Evolutionary conservation across 2,797 vertebrate species (phyloP).

Genomic region (Sebastiscus tertius): DNA sequence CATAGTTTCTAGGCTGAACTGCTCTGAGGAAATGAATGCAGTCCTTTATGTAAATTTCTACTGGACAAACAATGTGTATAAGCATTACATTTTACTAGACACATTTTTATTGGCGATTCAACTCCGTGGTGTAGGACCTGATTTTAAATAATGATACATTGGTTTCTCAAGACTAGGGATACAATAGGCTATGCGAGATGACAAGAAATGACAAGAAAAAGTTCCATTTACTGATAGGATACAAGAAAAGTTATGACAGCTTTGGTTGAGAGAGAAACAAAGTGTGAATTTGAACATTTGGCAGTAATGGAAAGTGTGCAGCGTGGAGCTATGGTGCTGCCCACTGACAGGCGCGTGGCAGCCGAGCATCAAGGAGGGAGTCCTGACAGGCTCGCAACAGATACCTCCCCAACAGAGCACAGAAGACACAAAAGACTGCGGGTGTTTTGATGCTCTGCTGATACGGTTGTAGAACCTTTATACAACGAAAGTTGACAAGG

Average conservation of each 20-base stretch:
- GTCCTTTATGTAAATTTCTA: background rate
- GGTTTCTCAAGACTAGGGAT: background rate
- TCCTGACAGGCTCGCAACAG: slow-evolving; percentile 37
- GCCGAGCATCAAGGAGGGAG: slow-evolving; percentile 43
- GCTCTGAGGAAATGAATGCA: background rate
- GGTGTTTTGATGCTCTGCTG: slow-evolving; percentile 26
- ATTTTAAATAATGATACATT: background rate
- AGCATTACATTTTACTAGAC: background rate
- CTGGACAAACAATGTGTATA: background rate
- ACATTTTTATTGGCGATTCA: background rate
- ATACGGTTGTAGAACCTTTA: slow-evolving; percentile 5
- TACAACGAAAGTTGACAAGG: slow-evolving; percentile 22
- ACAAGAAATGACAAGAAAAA: background rate
- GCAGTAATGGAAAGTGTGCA: slow-evolving; percentile 35
- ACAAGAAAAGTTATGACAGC: slow-evolving; percentile 18
- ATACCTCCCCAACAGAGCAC: slow-evolving; percentile 18
- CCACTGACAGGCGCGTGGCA: slow-evolving; percentile 37
- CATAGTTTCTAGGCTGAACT: background rate
- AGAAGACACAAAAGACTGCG: slow-evolving; percentile 13
- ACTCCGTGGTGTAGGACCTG: background rate
- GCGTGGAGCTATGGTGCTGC: slow-evolving; percentile 5
- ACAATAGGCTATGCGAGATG: background rate
- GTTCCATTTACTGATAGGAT: background rate
- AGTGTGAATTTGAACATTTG: background rate
- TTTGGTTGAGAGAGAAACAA: slow-evolving; percentile 8